Base-by-base conservation (phyloP, 92 coral and sea anemone species). In the Zoanthus sociatus region DNA sequence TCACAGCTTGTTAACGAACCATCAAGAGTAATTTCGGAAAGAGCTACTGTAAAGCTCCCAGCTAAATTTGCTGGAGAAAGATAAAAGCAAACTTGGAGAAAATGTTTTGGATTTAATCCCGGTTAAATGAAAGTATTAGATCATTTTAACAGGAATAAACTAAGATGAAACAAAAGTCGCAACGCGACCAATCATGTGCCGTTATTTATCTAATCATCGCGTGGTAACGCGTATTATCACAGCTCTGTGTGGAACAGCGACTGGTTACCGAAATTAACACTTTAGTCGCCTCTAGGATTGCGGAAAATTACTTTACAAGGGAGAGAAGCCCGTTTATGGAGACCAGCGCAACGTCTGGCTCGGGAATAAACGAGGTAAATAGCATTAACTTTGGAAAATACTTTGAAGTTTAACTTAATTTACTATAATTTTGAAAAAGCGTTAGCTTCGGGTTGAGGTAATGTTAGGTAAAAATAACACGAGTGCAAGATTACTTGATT, bases 321-420 rank as follows among this genome's bases (percentile, higher is more conserved):
- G 85, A 66, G 33, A 81, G 45, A 63, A 47, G 73, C 33, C 85
- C 85, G 85, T 81, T 81, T 81, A 81, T 81, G 85, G 85, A 81
- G 75, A 60, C 75, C 56, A 48, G 85, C 85, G 44, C 5, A 68
- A 31, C 85, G 85, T 63, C 67, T 66, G 85, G 63, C 60, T 47
- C 85, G 5, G 58, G 73, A 63, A n/a, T 50, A 81, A 67, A 67
- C 73, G 85, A 81, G 85, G 85, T 81, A 42, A 45, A 67, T 26
- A 11, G 10, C 66, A 26, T 14, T 64, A 4, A 48, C 44, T 81
- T 17, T 5, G 44, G 56, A 45, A 47, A 47, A 14, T 45, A 54
- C 30, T 77, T 15, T 77, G 32, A 46, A 81, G 7, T 81, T 32
- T 45, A 11, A 66, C 10, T 30, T 7, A 10, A 81, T 66, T 13